Percentiles rank a stretch among this genome's conserved stretches.
These are phyloP conservation scores for Amphipyra berbera DNA, from an alignment of 2,888 invertebrate species.

Conservation along the genomic window DNA sequence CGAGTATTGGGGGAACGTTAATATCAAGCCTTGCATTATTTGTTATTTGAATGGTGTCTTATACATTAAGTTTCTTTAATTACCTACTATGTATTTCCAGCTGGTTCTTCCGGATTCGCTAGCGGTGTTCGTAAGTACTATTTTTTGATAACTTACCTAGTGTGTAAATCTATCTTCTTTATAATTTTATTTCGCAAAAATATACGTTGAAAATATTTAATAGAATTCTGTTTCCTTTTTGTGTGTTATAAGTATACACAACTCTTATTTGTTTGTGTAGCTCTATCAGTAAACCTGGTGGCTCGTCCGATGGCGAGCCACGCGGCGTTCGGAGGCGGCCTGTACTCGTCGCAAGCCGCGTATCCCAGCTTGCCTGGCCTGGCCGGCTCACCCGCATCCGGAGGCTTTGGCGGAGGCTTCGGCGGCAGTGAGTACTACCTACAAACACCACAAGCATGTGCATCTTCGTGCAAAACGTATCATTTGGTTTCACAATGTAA, in stretches of 20 bases:
- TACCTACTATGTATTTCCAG: conserved; percentile 15
- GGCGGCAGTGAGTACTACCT: background rate
- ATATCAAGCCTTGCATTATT: no score
- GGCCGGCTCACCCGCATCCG: background rate
- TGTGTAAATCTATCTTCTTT: no score
- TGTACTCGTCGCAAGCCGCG: background rate
- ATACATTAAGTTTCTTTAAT: no score
- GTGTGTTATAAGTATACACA: background rate
- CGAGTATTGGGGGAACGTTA: no score
- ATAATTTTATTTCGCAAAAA: no score
- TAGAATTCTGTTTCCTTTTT: no score
- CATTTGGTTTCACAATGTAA: no score
- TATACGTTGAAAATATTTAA: no score
- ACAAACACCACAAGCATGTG: background rate
- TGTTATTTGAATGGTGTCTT: no score
- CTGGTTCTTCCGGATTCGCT: conserved; percentile 9
- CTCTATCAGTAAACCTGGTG: conserved; percentile 47
- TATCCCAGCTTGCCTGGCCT: background rate
- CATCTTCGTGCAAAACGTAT: no score
- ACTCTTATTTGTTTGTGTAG: conserved; percentile 26
- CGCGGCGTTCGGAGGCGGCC: conserved; percentile 35
- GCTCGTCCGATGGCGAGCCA: conserved; percentile 41
- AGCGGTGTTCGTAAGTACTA: conserved; percentile 38
- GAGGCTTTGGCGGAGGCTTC: background rate
- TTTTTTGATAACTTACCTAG: background rate